Percentiles rank a stretch among this genome's conserved stretches.
phyloP scores from a whole-genome alignment of 2,797 vertebrate species.

The Phylloscopus collybita region DNA sequence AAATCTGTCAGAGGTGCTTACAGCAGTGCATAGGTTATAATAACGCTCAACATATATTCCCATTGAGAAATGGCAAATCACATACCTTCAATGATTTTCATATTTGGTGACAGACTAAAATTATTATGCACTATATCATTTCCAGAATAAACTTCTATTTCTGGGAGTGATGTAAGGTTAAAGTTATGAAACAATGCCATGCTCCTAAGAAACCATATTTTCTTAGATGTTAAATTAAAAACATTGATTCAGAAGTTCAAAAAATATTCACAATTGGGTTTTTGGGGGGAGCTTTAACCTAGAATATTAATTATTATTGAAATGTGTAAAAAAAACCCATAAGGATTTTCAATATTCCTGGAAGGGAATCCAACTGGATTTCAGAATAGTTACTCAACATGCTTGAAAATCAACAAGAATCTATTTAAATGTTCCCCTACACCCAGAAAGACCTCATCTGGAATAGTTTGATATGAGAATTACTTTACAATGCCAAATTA shows the following conservation, averaged over 20 bases:
- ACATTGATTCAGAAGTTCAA: neutral
- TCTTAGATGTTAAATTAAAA: neutral
- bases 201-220: neutral
- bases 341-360: neutral
- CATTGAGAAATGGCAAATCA: neutral
- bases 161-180: neutral
- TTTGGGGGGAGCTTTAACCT: neutral
- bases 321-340: neutral
- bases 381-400: neutral
- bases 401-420: neutral
- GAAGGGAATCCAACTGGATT: neutral
- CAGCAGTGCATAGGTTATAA: neutral
- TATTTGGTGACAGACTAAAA: neutral
- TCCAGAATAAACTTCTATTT: conserved; percentile 3
- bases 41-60: neutral
- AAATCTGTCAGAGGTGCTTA: conserved; percentile 40
- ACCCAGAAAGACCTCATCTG: neutral
- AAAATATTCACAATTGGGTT: neutral
- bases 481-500: neutral
- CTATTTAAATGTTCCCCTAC: neutral
- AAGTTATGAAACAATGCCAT: neutral
- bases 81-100: neutral
- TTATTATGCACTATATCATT: neutral
- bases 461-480: neutral
- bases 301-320: neutral